Evolutionary conservation across 64 coral and sea anemone genomes (phyloP).

Genomic region (Montipora capricornis): DNA sequence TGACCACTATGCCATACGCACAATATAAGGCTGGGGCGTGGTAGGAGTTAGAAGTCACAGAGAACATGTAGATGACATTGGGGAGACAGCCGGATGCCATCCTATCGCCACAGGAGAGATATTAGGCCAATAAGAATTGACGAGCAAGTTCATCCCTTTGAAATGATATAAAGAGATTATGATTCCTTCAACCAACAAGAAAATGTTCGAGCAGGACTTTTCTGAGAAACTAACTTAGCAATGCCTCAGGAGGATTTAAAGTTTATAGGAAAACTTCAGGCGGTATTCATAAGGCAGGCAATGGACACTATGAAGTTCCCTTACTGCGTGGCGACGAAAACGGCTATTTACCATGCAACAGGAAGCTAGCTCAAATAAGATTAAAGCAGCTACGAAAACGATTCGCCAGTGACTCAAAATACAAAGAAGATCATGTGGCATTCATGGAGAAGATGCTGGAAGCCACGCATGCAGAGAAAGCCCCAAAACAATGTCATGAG

Average conservation of each 20-base stretch:
- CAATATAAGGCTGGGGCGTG: slow-evolving; percentile 50
- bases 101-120: not conserved
- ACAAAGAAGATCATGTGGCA: slow-evolving; percentile 47
- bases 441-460: slow-evolving; percentile 43
- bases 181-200: not conserved
- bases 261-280: slow-evolving; percentile 31
- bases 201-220: slow-evolving; percentile 67
- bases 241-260: slow-evolving; percentile 53
- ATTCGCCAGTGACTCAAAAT: slow-evolving; percentile 40
- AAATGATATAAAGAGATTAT: slow-evolving; percentile 25
- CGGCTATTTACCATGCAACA: slow-evolving; percentile 15
- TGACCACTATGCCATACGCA: slow-evolving; percentile 72
- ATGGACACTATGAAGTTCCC: slow-evolving; percentile 64
- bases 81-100: not conserved
- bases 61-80: not conserved
- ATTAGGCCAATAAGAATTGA: not conserved
- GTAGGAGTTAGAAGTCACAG: slow-evolving; percentile 2
- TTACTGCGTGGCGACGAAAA: slow-evolving; percentile 1
- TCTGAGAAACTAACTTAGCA: not conserved
- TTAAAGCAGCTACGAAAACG: slow-evolving; percentile 34
- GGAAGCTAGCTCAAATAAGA: slow-evolving; percentile 18
- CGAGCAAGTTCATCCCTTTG: not conserved
- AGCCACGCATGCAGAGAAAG: slow-evolving; percentile 25
- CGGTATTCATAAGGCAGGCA: slow-evolving; percentile 26
- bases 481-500: not conserved